These are phyloP conservation scores for Ophthalmolycus amberensis DNA, from an alignment of 2,113 vertebrate species.

Conservation along the genomic window DNA sequence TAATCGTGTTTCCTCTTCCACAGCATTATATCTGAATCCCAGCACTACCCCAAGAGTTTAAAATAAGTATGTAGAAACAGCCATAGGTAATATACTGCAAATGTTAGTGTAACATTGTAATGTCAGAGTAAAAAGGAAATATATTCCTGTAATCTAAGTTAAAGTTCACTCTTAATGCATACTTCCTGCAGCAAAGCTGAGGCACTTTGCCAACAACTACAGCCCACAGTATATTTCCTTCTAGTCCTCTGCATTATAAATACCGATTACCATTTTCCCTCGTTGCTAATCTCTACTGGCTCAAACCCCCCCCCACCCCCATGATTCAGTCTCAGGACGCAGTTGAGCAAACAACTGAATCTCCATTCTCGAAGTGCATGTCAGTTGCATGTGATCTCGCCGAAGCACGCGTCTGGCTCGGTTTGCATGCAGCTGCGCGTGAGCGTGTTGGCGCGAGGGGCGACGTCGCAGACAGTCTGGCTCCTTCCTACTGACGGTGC, in stretches of 20 bases:
- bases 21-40: background rate
- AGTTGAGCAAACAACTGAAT: constrained; percentile 22
- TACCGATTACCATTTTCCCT: constrained; percentile 12
- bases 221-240: constrained; percentile 15
- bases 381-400: constrained; percentile 42
- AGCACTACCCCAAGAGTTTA: background rate
- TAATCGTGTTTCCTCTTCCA: background rate
- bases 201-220: background rate
- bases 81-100: background rate
- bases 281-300: background rate
- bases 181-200: background rate
- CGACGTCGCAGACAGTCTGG: constrained; percentile 62
- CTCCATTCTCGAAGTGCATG: constrained; percentile 29
- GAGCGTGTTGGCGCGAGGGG: constrained; percentile 27
- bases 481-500: constrained; percentile 73
- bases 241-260: background rate
- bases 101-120: background rate
- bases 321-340: constrained; percentile 1
- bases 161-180: background rate
- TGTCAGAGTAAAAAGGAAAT: background rate
- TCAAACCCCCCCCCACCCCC: background rate
- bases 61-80: background rate
- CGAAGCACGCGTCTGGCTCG: constrained; percentile 12
- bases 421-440: constrained; percentile 7
- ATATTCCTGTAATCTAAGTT: background rate